Percentiles rank a stretch among this genome's conserved stretches.
These are phyloP conservation scores for human (Homo sapiens) DNA, from an alignment of 2,113 vertebrate genomes.

Conservation along the genomic window GRCh38 chr17:50031501-50032000, in stretches of 20 bases:
- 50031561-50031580: too few species aligned
- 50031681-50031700: neutral
- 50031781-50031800: neutral
- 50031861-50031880: neutral
- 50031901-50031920: neutral
- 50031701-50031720: neutral
- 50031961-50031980: neutral
- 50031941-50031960: neutral
- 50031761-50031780: neutral
- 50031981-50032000: neutral
- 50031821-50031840: neutral
- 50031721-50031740: neutral
- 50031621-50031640: too few species aligned
- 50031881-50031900: neutral
- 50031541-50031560: too few species aligned
- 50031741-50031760: neutral
- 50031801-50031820: neutral
- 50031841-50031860: neutral
- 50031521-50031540: too few species aligned
- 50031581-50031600: too few species aligned
- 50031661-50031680: neutral
- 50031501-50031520: too few species aligned
- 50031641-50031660: neutral
- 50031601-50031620: too few species aligned
- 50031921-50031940: neutral